Evolutionary conservation across 2,888 invertebrate genomes (phyloP).

Genomic region (Subacronicta megacephala): DNA sequence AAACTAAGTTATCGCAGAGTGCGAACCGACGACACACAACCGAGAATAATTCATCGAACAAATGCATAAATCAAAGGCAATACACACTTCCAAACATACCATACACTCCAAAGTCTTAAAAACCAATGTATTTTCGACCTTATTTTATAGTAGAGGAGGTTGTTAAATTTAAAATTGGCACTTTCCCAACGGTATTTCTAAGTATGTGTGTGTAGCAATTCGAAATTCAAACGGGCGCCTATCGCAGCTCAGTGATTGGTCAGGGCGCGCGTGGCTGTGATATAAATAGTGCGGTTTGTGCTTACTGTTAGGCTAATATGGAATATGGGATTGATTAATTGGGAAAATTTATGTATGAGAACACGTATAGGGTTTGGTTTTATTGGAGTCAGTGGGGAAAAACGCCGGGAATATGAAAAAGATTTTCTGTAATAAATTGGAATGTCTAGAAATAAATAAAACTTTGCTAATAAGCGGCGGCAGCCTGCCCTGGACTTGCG

Average conservation of each 20-base stretch:
- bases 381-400: constrained; percentile 29
- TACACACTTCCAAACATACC: constrained; percentile 65
- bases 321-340: constrained; percentile 73
- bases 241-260: constrained; percentile 85
- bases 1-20: constrained; percentile 73
- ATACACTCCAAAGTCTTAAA: constrained; percentile 26
- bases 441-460: no score
- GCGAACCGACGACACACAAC: constrained; percentile 77
- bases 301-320: constrained; percentile 74
- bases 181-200: constrained; percentile 52
- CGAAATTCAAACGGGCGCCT: constrained; percentile 86
- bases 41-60: constrained; percentile 86
- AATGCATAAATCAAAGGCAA: constrained; percentile 86
- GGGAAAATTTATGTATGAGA: constrained; percentile 48
- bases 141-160: constrained; percentile 33
- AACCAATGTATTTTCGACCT: constrained; percentile 45
- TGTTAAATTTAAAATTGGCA: constrained; percentile 37
- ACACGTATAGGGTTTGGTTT: constrained; percentile 43
- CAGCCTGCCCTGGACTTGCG: no score
- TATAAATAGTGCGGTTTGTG: constrained; percentile 86
- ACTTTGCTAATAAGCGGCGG: no score
- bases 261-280: constrained; percentile 82
- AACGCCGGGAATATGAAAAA: not conserved
- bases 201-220: constrained; percentile 74
- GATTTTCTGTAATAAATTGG: not conserved